Conservation (phyloP, 2,888 invertebrate genomes). For the Alloplasta piceator region DNA sequence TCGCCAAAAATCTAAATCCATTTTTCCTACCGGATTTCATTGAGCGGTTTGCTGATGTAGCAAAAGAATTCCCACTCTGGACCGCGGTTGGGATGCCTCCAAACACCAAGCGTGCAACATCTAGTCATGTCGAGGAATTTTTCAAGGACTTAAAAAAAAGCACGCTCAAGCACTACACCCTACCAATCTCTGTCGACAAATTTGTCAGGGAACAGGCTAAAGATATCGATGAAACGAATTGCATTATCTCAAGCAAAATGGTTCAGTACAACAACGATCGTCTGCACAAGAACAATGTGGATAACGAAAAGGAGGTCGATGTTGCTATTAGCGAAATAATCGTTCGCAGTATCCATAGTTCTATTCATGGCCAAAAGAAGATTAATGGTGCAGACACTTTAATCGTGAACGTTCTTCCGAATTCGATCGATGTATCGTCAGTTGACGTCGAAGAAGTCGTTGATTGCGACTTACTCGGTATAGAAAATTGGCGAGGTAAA, state of each 20-base stretch:
- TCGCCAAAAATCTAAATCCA: slow-evolving; percentile 19
- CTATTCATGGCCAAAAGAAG: not conserved
- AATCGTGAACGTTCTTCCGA: not conserved
- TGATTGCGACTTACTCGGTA: not conserved
- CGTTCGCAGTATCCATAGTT: not conserved
- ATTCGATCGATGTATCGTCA: slow-evolving; percentile 7
- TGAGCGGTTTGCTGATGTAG: not conserved
- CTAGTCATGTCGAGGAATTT: not conserved
- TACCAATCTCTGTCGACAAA: slow-evolving; percentile 19
- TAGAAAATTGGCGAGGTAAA: slow-evolving; percentile 11
- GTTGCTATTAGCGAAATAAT: slow-evolving; percentile 3
- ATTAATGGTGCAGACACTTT: not conserved
- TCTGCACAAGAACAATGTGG: slow-evolving; percentile 9
- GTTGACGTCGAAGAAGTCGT: not conserved
- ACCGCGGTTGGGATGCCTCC: slow-evolving; percentile 17
- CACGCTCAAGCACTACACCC: slow-evolving; percentile 12
- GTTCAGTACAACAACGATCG: slow-evolving; percentile 22
- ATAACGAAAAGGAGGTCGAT: not conserved
- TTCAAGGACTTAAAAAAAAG: slow-evolving; percentile 12
- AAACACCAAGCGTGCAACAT: slow-evolving; percentile 13
- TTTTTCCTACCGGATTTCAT: slow-evolving; percentile 43
- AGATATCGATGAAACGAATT: slow-evolving; percentile 7
- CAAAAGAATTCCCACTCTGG: slow-evolving; percentile 28
- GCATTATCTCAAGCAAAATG: slow-evolving; percentile 5
- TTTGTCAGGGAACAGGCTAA: slow-evolving; percentile 8